phyloP scores from a whole-genome alignment of 1,140 invertebrate genomes.

The Drosophila persimilis region DNA sequence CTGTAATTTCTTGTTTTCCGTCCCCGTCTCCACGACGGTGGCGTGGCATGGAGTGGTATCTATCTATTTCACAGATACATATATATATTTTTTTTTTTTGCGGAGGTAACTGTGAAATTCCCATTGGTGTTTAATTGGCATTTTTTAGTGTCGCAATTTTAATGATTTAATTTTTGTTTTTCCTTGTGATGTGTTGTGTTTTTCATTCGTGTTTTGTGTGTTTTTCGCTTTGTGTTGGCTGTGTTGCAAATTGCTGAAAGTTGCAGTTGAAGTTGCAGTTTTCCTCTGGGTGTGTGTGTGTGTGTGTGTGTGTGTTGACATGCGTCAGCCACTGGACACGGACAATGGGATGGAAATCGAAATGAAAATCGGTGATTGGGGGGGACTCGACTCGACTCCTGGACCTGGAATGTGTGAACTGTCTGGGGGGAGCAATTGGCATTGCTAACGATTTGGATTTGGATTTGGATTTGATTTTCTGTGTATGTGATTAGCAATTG shows the following conservation, averaged over 20 bases:
- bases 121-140: conserved; percentile 67
- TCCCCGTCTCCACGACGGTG: too few species aligned
- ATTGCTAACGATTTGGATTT: conserved; percentile 45
- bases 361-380: conserved; percentile 28
- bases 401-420: conserved; percentile 20
- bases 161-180: conserved; percentile 55
- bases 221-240: conserved; percentile 11
- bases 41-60: conserved; percentile 1
- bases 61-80: too few species aligned
- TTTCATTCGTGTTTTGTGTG: conserved; percentile 2
- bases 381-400: not conserved
- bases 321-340: conserved; percentile 53
- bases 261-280: conserved; percentile 28
- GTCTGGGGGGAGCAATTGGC: conserved; percentile 37
- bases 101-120: conserved; percentile 31
- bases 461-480: conserved; percentile 14
- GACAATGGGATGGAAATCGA: conserved; percentile 44
- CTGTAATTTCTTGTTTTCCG: conserved; percentile 40
- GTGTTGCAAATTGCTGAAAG: conserved; percentile 37
- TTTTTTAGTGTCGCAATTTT: conserved; percentile 65
- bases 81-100: too few species aligned
- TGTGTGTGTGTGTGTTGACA: conserved; percentile 58
- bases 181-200: not conserved
- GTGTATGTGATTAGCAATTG: conserved; percentile 47
- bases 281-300: conserved; percentile 53